Base-by-base conservation (phyloP, 2,797 vertebrate species). In the Thamnophis elegans region DNA sequence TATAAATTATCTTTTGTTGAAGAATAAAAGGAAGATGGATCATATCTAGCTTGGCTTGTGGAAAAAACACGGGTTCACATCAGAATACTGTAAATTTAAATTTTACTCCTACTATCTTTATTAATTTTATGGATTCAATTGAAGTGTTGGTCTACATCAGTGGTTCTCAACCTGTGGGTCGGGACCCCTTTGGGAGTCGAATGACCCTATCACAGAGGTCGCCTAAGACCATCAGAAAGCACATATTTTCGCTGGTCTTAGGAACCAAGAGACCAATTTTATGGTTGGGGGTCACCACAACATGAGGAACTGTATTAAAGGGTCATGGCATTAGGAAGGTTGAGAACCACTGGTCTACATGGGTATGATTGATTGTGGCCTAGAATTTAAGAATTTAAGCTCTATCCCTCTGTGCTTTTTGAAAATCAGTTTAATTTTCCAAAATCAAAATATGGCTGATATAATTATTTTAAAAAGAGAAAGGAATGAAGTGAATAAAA, bases 371-470 rank as follows among this genome's bases (percentile, higher is more conserved):
- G 51, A 86, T 28, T 54, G 53, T n/a, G 16, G 53, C 53, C 28
- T 55, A n/a, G 25, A 55, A 55, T 54, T 18, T 55, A 87, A 87
- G 54, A 36, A 22, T n/a, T 16, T 54, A 87, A 87, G n/a, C 10
- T 87, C 55, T 87, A 58, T 32, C 85, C 65, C 42, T 53, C 9
- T 73, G 1, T 54, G 11, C 89, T 65, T 59, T 94, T 94, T 53
- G 92, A 95, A 96, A 94, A 92, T 59, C 92, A 94, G 94, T 89
- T 87, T 0, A 0, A 8, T 94, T 60, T 92, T 88, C 89, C 87
- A 92, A 93, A 20, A 26, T 62, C 78, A 91, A 89, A 90, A 68
- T 20, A 20, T 56, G 56, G 56, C 54, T 91, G 93, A 82, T 92
- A 91, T 82, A 47, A 88, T 51, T 42, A 92, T n/a, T 82, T 82